These are phyloP conservation scores for Pygmarrhopalites habei DNA, from an alignment of 1,140 invertebrate species.

Conservation along the genomic window DNA sequence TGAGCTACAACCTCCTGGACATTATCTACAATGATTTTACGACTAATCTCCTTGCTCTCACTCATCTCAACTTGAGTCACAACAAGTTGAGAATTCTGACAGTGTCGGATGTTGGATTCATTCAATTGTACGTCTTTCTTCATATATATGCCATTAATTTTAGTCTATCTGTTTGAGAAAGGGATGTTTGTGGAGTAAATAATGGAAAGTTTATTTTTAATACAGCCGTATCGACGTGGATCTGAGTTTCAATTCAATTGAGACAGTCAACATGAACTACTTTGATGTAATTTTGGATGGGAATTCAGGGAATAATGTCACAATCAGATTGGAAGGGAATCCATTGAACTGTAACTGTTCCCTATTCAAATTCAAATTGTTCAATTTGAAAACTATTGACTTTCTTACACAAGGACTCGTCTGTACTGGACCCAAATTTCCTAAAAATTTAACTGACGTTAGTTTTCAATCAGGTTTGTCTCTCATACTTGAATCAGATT, in stretches of 20 bases:
- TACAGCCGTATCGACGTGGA: slow-evolving; percentile 28
- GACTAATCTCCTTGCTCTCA: slow-evolving; percentile 10
- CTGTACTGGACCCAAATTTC: slow-evolving; percentile 22
- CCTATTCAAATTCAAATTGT: slow-evolving; percentile 21
- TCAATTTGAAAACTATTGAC: slow-evolving; percentile 13
- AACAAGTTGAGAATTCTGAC: slow-evolving; percentile 27
- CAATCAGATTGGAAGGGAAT: slow-evolving; percentile 28
- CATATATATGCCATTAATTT: background rate
- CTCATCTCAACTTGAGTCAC: slow-evolving; percentile 23
- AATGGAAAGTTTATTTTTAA: background rate
- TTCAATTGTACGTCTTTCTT: slow-evolving; percentile 20
- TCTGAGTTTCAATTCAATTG: slow-evolving; percentile 28
- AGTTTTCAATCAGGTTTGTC: slow-evolving; percentile 18
- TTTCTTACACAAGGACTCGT: slow-evolving; percentile 21
- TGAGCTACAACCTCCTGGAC: slow-evolving; percentile 26
- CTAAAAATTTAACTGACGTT: slow-evolving; percentile 16
- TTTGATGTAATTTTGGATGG: slow-evolving; percentile 26
- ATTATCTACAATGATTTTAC: slow-evolving; percentile 30
- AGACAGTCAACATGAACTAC: slow-evolving; percentile 22
- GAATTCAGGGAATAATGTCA: slow-evolving; percentile 15
- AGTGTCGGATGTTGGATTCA: slow-evolving; percentile 23
- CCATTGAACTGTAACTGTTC: slow-evolving; percentile 36
- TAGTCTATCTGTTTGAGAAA: background rate
- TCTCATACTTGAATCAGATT: too few relatives aligned
- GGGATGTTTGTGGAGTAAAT: background rate